Conservation (phyloP, 1,140 invertebrate species). For the Conopomorpha cramerella region DNA sequence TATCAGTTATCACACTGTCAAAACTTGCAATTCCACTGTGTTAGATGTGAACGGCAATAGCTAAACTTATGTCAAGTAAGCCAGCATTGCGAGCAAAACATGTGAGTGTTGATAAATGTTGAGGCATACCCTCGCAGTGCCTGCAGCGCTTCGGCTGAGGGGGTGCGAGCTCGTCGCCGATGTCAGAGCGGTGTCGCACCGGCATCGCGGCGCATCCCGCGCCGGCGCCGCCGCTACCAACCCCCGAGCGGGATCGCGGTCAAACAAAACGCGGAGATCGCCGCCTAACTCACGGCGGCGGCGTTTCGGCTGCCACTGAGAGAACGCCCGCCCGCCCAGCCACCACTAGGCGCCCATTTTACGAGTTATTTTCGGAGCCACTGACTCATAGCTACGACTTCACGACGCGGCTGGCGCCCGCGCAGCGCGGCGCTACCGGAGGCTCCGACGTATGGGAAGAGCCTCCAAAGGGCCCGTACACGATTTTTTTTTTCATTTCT, state of each 20-base stretch:
- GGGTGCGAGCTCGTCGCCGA: conserved; percentile 49
- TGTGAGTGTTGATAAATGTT: too few species aligned
- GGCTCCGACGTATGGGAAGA: too few species aligned
- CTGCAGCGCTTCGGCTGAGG: conserved; percentile 60
- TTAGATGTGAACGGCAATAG: too few species aligned
- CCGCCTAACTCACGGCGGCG: conserved; percentile 40
- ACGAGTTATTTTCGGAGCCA: conserved; percentile 47
- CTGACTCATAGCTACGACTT: conserved; percentile 48
- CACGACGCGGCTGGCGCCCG: conserved; percentile 36
- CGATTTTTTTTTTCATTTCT: too few species aligned
- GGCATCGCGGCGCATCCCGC: conserved; percentile 57
- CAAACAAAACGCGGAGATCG: conserved; percentile 29
- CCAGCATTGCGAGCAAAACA: too few species aligned
- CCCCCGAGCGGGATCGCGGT: too few species aligned
- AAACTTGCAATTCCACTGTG: too few species aligned
- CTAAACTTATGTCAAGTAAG: too few species aligned
- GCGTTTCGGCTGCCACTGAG: conserved; percentile 51
- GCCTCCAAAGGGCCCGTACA: too few species aligned
- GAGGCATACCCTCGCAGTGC: conserved; percentile 58
- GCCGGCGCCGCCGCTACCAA: conserved; percentile 45
- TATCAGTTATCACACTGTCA: too few species aligned
- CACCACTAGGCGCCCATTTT: conserved; percentile 48
- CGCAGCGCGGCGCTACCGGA: conserved; percentile 31
- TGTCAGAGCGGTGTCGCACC: conserved; percentile 55
- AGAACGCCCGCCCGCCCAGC: conserved; percentile 27